Evolutionary conservation across 2,113 vertebrate species (phyloP).

Genomic region (Dolichallabes microphthalmus): DNA sequence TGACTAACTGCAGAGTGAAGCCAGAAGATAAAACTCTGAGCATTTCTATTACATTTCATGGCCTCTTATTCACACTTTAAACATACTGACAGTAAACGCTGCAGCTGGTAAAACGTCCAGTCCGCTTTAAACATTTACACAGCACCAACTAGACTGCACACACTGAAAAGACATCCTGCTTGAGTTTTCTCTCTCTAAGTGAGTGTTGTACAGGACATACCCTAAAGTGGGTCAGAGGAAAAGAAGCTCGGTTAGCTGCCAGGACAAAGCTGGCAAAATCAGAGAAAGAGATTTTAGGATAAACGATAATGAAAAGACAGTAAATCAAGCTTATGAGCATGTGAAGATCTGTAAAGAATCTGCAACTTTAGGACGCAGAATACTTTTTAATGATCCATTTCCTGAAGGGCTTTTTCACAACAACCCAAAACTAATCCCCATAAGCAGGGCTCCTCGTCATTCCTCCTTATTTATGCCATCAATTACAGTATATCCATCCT

Average conservation of each 20-base stretch:
- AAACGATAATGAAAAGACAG: not conserved
- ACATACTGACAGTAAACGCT: not conserved
- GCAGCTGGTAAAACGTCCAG: conserved; percentile 45
- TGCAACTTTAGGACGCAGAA: not conserved
- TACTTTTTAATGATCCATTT: not conserved
- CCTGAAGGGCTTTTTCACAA: not conserved
- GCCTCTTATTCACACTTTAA: not conserved
- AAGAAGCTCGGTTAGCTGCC: conserved; percentile 11
- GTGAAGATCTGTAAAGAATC: not conserved
- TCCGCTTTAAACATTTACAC: conserved; percentile 11
- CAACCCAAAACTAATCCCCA: not conserved
- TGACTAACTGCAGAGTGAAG: not conserved
- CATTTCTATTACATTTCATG: not conserved
- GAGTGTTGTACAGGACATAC: conserved; percentile 8
- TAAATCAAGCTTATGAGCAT: not conserved
- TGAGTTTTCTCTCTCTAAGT: conserved; percentile 33
- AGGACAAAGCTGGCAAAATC: conserved; percentile 21
- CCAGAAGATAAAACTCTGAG: not conserved
- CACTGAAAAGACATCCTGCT: conserved; percentile 40
- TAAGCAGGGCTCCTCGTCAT: not conserved
- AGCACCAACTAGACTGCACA: conserved; percentile 42
- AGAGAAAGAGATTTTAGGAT: conserved; percentile 26
- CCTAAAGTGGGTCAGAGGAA: conserved; percentile 48
- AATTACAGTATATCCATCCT: not conserved
- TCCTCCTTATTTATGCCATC: not conserved